A percentile compares a stretch with the other conserved stretches of the same genome.
Evolutionary conservation across 2,797 vertebrate genomes (phyloP).

Genomic region (Premnoplex brunnescens): DNA sequence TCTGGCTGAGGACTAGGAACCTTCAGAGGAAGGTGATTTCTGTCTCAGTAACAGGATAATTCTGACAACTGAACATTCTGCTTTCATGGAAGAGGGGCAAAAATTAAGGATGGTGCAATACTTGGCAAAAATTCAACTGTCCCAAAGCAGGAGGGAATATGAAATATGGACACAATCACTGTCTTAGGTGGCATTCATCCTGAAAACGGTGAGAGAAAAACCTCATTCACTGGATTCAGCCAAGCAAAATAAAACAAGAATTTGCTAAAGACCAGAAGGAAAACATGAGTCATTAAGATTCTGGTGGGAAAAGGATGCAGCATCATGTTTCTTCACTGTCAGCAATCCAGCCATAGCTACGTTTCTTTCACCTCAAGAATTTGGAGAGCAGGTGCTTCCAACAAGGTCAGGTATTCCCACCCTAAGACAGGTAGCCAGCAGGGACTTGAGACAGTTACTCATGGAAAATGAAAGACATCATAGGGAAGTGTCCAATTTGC

Average conservation of each 20-base stretch:
- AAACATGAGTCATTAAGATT: constrained; percentile 53
- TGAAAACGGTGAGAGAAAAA: background rate
- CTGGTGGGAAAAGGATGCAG: constrained; percentile 41
- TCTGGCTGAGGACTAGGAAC: background rate
- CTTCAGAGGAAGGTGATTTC: background rate
- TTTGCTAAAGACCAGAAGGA: constrained; percentile 41
- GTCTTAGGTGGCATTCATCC: background rate
- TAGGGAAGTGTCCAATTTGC: background rate
- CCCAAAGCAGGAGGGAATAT: background rate
- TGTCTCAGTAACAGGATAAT: background rate
- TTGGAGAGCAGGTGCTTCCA: constrained; percentile 24
- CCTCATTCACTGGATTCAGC: background rate
- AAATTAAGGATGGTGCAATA: background rate
- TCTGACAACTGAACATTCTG: background rate
- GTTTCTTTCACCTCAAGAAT: constrained; percentile 1
- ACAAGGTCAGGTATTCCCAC: background rate
- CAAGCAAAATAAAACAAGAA: constrained; percentile 32
- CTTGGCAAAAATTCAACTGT: background rate
- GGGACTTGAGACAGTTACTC: background rate
- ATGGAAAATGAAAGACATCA: background rate
- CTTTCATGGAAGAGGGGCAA: background rate
- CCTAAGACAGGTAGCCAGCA: background rate
- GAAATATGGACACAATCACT: background rate
- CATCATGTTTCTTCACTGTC: background rate
- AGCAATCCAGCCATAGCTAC: background rate